phyloP scores from a whole-genome alignment of 1,140 invertebrate species.

The Lepidurus couesii region DNA sequence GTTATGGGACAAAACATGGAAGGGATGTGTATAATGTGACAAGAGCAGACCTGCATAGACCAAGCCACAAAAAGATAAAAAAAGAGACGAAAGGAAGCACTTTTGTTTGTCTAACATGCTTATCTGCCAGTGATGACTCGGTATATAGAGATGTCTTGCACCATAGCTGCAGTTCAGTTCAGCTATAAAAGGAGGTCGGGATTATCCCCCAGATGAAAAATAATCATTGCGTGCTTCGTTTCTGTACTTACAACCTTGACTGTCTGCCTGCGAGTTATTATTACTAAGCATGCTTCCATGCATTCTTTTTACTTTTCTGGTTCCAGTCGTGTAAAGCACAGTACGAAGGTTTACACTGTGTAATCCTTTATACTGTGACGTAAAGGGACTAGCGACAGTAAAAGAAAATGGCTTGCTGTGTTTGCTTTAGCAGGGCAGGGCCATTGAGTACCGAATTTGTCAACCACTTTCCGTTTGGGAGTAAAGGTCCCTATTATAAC shows the following conservation, averaged over 20 bases:
- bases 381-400: not conserved
- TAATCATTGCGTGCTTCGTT: not conserved
- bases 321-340: not conserved
- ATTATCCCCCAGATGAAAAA: not conserved
- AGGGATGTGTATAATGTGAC: not conserved
- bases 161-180: not conserved
- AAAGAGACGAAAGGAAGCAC: conserved; percentile 4
- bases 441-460: not conserved
- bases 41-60: not conserved
- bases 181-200: not conserved
- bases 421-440: not conserved
- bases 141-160: not conserved
- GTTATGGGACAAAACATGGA: not conserved
- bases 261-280: not conserved
- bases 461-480: not conserved
- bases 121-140: not conserved
- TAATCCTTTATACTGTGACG: no score
- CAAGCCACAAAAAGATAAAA: not conserved
- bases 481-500: not conserved
- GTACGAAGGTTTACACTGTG: not conserved
- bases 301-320: not conserved
- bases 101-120: conserved; percentile 17
- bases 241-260: not conserved
- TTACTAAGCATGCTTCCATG: not conserved
- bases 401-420: not conserved